Percentiles rank a stretch among this genome's conserved stretches.
These are phyloP conservation scores for Pteronura brasiliensis DNA, from an alignment of 2,113 vertebrate genomes.

Conservation along the genomic window DNA sequence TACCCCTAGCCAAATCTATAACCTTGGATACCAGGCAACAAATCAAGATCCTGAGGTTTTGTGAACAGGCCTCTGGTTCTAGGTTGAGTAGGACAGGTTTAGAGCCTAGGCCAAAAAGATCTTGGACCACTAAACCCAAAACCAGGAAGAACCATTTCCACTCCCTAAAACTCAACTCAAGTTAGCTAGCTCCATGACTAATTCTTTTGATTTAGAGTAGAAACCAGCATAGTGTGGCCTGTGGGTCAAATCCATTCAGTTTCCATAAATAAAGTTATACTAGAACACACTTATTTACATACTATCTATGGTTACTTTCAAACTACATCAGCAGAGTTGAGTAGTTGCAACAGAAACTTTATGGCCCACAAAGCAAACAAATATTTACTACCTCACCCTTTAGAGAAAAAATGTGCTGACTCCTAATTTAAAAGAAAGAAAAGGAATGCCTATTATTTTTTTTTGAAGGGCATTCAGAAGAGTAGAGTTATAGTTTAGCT, in stretches of 20 bases:
- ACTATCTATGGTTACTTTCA: background rate
- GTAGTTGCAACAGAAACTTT: conserved; percentile 2
- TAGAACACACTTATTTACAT: conserved; percentile 8
- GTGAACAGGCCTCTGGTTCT: background rate
- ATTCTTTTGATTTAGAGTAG: conserved; percentile 25
- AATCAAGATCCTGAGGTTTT: background rate
- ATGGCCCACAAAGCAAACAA: background rate
- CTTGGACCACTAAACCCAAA: conserved; percentile 3
- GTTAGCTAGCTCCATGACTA: background rate
- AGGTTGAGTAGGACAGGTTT: background rate
- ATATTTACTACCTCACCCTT: background rate
- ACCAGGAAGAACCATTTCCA: conserved; percentile 25
- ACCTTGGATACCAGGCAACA: background rate
- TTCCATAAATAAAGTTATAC: conserved; percentile 18
- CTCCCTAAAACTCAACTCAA: background rate
- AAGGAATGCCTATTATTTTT: conserved; percentile 22
- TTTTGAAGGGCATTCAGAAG: background rate
- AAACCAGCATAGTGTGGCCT: background rate
- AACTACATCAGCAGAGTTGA: background rate
- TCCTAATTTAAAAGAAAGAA: conserved; percentile 6
- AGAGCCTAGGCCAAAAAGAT: background rate
- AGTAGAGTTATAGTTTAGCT: background rate
- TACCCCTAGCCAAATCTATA: background rate
- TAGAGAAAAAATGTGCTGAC: conserved; percentile 24
- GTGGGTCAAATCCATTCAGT: conserved; percentile 3